Evolutionary conservation across 1,140 invertebrate genomes (phyloP).

Genomic region (Thaumetopoea pityocampa): DNA sequence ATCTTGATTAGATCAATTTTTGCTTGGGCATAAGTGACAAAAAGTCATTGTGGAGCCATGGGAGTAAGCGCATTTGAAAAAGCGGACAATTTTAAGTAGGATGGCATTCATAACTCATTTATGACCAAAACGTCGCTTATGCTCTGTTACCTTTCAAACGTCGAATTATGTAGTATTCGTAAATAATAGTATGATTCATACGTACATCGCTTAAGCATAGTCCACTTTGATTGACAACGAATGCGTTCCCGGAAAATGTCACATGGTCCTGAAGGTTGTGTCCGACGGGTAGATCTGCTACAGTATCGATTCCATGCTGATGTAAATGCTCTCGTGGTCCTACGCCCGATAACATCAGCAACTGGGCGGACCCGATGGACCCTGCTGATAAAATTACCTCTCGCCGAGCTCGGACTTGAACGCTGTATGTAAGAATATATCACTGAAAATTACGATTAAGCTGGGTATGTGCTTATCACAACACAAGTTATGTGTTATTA

Average conservation of each 20-base stretch:
- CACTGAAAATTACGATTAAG: background rate
- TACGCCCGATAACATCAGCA: conserved; percentile 84
- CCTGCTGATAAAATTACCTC: conserved; percentile 85
- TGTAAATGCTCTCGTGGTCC: conserved; percentile 77
- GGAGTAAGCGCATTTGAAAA: too few relatives aligned
- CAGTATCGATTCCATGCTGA: conserved; percentile 69
- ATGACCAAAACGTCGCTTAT: too few relatives aligned
- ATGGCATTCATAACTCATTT: too few relatives aligned
- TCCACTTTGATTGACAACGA: conserved; percentile 80
- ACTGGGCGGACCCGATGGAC: conserved; percentile 83
- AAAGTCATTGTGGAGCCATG: too few relatives aligned
- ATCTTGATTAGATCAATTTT: too few relatives aligned
- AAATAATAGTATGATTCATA: too few relatives aligned
- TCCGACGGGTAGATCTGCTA: conserved; percentile 85
- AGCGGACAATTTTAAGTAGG: too few relatives aligned
- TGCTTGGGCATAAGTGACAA: too few relatives aligned
- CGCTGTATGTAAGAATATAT: conserved; percentile 77
- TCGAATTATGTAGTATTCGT: too few relatives aligned
- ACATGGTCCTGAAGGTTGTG: conserved; percentile 89
- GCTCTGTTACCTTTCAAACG: too few relatives aligned
- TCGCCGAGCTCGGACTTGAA: conserved; percentile 47
- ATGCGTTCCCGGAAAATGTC: conserved; percentile 81
- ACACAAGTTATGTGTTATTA: too few relatives aligned
- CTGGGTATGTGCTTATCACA: too few relatives aligned
- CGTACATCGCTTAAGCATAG: conserved; percentile 75